Evolutionary conservation across 2,797 vertebrate genomes (phyloP).

Genomic region (Parotocinclus haroldoi): DNA sequence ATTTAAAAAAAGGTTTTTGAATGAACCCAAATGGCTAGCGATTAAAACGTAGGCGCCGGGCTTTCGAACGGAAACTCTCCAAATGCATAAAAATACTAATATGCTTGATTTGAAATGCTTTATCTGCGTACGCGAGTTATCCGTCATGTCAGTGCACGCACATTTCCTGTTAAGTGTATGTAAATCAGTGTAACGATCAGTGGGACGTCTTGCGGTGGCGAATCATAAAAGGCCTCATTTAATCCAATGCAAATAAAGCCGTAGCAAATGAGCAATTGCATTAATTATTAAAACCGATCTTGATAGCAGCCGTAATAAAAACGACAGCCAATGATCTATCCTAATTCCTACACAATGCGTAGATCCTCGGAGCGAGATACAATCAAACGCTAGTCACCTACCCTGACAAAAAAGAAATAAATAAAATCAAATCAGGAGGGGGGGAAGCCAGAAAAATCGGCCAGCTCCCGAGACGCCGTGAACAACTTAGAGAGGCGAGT

Average conservation of each 20-base stretch:
- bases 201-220: background rate
- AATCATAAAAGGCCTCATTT: conserved; percentile 19
- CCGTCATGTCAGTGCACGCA: too few relatives aligned
- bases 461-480: conserved; percentile 71
- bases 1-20: too few relatives aligned
- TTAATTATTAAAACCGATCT: conserved; percentile 21
- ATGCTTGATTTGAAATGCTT: too few relatives aligned
- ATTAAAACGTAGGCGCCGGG: too few relatives aligned
- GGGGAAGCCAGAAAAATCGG: conserved; percentile 60
- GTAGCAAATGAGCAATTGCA: background rate
- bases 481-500: conserved; percentile 65
- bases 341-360: conserved; percentile 4
- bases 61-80: too few relatives aligned
- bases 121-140: too few relatives aligned
- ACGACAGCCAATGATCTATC: background rate
- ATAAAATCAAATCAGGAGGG: conserved; percentile 55
- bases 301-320: conserved; percentile 6
- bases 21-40: too few relatives aligned
- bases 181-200: background rate
- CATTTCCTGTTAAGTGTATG: background rate
- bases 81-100: too few relatives aligned
- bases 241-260: conserved; percentile 6
- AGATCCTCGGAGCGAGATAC: background rate
- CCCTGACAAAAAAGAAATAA: conserved; percentile 32
- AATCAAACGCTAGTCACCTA: conserved; percentile 23